These are phyloP conservation scores for Zootermopsis nevadensis DNA, from an alignment of 2,888 invertebrate species.

Conservation along the genomic window DNA sequence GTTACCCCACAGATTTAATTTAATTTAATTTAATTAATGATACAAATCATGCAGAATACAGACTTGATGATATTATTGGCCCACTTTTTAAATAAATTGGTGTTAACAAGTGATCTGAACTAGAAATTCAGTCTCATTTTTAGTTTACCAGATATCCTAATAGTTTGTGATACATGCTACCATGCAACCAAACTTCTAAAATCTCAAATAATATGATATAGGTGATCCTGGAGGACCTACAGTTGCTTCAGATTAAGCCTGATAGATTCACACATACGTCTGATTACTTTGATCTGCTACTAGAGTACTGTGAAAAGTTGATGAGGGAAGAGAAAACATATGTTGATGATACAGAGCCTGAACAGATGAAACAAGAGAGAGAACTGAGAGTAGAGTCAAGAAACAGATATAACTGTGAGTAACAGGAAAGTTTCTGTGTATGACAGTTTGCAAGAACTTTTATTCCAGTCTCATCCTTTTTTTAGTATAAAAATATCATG, in stretches of 20 bases:
- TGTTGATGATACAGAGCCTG: constrained; percentile 95
- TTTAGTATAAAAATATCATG: no score
- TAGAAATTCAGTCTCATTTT: no score
- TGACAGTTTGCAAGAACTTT: no score
- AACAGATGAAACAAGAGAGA: constrained; percentile 93
- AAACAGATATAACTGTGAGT: constrained; percentile 86
- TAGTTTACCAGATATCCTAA: no score
- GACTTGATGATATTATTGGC: no score
- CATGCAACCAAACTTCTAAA: not conserved
- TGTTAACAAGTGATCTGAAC: no score
- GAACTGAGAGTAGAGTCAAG: constrained; percentile 88
- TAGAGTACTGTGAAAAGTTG: constrained; percentile 87
- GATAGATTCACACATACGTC: constrained; percentile 96
- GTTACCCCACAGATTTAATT: no score
- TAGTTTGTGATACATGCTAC: no score
- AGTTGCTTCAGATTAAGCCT: constrained; percentile 90
- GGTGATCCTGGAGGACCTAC: constrained; percentile 91
- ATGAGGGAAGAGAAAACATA: constrained; percentile 92
- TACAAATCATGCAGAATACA: no score
- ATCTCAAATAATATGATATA: constrained; percentile 54
- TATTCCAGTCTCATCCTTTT: no score
- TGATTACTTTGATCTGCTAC: constrained; percentile 94
- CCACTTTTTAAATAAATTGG: no score
- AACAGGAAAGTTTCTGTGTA: not conserved
- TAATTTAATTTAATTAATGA: no score